Conservation (phyloP, 2,888 invertebrate species). For the Chrysomela aeneicollis region DNA sequence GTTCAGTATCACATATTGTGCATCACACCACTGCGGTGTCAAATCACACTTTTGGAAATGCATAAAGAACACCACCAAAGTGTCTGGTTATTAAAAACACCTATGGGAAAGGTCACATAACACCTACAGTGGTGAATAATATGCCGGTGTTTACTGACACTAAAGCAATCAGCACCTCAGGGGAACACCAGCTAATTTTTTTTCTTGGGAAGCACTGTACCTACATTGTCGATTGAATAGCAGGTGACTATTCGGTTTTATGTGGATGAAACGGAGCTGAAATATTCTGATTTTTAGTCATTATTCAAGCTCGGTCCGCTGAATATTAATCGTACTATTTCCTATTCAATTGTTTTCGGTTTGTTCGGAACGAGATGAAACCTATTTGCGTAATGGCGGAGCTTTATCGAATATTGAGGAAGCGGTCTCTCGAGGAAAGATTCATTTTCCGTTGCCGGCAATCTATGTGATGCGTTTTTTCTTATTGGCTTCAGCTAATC, state of each 20-base stretch:
- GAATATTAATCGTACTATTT: constrained; percentile 41
- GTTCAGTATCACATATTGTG: no score
- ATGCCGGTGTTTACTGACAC: no score
- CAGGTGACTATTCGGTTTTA: constrained; percentile 40
- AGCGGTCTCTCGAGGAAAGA: neutral
- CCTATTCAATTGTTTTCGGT: constrained; percentile 41
- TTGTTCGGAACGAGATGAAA: constrained; percentile 35
- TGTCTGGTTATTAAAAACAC: no score
- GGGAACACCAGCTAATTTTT: no score
- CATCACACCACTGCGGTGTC: no score
- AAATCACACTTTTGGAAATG: no score
- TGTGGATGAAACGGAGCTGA: constrained; percentile 35
- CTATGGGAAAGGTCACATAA: no score
- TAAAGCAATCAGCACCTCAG: no score
- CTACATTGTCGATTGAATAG: constrained; percentile 2
- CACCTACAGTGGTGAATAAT: no score
- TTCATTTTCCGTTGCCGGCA: neutral
- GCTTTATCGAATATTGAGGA: constrained; percentile 17
- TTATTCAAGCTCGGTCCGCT: constrained; percentile 42
- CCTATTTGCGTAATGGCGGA: constrained; percentile 32
- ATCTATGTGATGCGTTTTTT: neutral
- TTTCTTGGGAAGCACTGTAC: no score
- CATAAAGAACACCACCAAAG: no score
- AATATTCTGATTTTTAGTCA: constrained; percentile 38
- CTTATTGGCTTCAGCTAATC: neutral